These are phyloP conservation scores for Rallus limicola DNA, from an alignment of 2,113 vertebrate species.

Conservation along the genomic window DNA sequence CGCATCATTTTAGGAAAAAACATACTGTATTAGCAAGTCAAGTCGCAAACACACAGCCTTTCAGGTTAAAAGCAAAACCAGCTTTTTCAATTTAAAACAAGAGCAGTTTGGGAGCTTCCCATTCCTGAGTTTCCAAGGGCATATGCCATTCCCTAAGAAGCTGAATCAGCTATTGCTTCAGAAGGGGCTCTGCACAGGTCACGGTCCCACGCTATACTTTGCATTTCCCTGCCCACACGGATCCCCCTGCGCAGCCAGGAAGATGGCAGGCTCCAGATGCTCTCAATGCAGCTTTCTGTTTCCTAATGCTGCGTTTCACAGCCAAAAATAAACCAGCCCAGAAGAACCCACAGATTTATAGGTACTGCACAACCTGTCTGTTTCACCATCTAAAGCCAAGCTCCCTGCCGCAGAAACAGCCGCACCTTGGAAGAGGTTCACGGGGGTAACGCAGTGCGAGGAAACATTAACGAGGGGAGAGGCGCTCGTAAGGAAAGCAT, in stretches of 20 bases:
- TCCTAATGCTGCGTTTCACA: neutral
- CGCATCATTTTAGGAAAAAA: neutral
- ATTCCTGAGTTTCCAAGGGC: neutral
- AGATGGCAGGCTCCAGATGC: neutral
- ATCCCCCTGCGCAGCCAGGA: neutral
- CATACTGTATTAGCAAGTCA: neutral
- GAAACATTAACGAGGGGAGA: neutral
- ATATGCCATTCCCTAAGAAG: neutral
- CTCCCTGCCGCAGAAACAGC: neutral
- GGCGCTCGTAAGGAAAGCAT: neutral
- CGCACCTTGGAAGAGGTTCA: neutral
- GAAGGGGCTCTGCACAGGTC: neutral
- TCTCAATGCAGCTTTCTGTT: slow-evolving; percentile 16
- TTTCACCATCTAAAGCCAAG: neutral
- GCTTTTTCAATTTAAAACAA: neutral
- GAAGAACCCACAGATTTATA: neutral
- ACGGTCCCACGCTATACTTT: neutral
- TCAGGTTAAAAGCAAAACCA: neutral
- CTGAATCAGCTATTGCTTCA: neutral
- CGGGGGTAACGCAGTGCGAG: neutral
- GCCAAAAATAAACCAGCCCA: neutral
- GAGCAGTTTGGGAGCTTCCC: neutral
- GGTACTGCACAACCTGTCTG: neutral
- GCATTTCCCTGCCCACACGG: neutral
- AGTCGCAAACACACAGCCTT: neutral